These are phyloP conservation scores for Notodonta ziczac DNA, from an alignment of 2,888 invertebrate species.

Conservation along the genomic window DNA sequence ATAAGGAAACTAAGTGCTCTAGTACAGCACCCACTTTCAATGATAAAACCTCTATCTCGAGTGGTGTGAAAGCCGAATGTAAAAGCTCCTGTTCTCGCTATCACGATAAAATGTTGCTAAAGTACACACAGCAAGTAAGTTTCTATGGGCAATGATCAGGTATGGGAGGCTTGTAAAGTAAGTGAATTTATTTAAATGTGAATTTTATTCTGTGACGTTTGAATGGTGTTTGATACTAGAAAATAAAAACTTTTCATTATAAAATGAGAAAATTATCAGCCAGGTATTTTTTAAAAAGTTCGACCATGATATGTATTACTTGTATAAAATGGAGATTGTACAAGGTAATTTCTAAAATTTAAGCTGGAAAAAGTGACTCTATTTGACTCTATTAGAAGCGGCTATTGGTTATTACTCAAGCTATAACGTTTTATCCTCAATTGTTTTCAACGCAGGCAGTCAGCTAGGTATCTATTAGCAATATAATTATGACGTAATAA, in stretches of 20 bases:
- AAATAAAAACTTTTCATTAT: not conserved
- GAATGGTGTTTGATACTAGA: not conserved
- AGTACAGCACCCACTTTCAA: not conserved
- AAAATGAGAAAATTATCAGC: slow-evolving; percentile 35
- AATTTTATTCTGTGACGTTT: slow-evolving; percentile 10
- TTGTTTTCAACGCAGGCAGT: slow-evolving; percentile 6
- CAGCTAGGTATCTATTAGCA: not conserved
- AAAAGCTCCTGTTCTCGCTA: slow-evolving; percentile 19
- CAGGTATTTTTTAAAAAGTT: slow-evolving; percentile 19
- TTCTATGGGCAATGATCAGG: not conserved
- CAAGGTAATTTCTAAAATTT: not conserved
- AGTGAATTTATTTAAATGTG: slow-evolving; percentile 22
- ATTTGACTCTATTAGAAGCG: too few relatives aligned
- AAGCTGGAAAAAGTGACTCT: too few relatives aligned
- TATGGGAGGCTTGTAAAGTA: slow-evolving; percentile 6
- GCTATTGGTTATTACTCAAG: too few relatives aligned
- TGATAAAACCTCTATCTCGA: slow-evolving; percentile 28
- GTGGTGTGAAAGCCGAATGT: slow-evolving; percentile 18
- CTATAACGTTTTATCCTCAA: not conserved
- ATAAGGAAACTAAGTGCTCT: slow-evolving; percentile 24
- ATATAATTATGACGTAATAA: slow-evolving; percentile 15
- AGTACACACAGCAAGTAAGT: slow-evolving; percentile 5
- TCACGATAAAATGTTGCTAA: slow-evolving; percentile 16
- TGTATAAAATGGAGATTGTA: too few relatives aligned
- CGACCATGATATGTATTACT: too few relatives aligned